phyloP scores from a whole-genome alignment of 37 sponge, comb jelly and placozoan species.

The Chondrosia reniformis region DNA sequence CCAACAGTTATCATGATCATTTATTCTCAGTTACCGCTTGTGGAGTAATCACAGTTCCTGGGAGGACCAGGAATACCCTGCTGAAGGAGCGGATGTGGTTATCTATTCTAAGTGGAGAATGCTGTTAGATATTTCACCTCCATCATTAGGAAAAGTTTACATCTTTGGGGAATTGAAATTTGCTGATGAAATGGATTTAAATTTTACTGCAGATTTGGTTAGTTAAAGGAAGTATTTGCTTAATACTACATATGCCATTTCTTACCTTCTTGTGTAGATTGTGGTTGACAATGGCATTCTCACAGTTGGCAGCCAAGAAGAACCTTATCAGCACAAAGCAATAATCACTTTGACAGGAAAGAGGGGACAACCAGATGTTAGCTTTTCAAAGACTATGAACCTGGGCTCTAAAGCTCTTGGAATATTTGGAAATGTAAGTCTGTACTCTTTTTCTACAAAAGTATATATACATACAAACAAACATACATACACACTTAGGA shows the following conservation, averaged over 20 bases:
- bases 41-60: slow-evolving; percentile 72
- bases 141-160: slow-evolving; percentile 40
- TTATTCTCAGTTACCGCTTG: slow-evolving; percentile 28
- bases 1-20: neutral
- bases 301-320: slow-evolving; percentile 40
- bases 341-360: slow-evolving; percentile 66
- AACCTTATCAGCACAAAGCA: slow-evolving; percentile 49
- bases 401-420: slow-evolving; percentile 86
- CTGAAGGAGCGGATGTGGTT: slow-evolving; percentile 58
- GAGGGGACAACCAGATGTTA: slow-evolving; percentile 25
- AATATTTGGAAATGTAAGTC: slow-evolving; percentile 80
- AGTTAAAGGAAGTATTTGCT: neutral
- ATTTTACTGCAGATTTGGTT: slow-evolving; percentile 70
- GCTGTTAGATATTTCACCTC: slow-evolving; percentile 69
- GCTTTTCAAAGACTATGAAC: slow-evolving; percentile 34
- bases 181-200: slow-evolving; percentile 68
- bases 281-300: slow-evolving; percentile 50
- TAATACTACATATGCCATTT: neutral
- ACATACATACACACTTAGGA: neutral
- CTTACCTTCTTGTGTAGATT: slow-evolving; percentile 33
- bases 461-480: neutral
- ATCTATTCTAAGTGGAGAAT: slow-evolving; percentile 63
- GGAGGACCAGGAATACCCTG: slow-evolving; percentile 47
- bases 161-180: slow-evolving; percentile 67
- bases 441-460: neutral